These are phyloP conservation scores for Anthrax anthrax DNA, from an alignment of 2,888 invertebrate species.

Conservation along the genomic window DNA sequence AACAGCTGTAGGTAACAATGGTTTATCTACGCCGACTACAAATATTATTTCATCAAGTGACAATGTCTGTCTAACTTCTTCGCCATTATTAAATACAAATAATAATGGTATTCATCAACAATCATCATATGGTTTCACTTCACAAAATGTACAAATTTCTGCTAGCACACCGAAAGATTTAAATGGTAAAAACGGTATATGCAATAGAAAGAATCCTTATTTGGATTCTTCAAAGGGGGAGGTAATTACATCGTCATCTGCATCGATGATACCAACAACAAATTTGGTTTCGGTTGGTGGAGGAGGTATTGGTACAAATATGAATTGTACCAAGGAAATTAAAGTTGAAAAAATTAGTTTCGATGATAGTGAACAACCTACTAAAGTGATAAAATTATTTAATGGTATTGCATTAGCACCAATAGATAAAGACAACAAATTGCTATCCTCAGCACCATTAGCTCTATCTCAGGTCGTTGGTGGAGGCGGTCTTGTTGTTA, in stretches of 20 bases:
- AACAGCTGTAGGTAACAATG: neutral
- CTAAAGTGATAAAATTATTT: slow-evolving; percentile 24
- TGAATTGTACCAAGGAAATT: slow-evolving; percentile 2
- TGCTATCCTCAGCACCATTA: slow-evolving; percentile 13
- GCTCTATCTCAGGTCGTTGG: slow-evolving; percentile 18
- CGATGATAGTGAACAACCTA: slow-evolving; percentile 22
- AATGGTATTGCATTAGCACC: slow-evolving; percentile 17
- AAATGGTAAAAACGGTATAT: slow-evolving; percentile 11
- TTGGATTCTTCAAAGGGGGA: too few species aligned
- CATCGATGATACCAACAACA: slow-evolving; percentile 5
- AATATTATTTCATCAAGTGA: neutral
- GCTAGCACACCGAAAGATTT: slow-evolving; percentile 9
- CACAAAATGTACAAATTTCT: slow-evolving; percentile 9
- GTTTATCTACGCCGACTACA: neutral
- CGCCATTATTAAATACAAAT: neutral
- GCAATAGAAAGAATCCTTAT: neutral
- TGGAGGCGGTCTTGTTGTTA: slow-evolving; percentile 38
- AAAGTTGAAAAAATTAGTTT: slow-evolving; percentile 11
- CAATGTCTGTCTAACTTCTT: neutral
- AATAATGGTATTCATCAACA: neutral
- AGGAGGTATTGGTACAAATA: neutral
- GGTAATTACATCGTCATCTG: neutral
- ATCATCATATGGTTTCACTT: neutral
- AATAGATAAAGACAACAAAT: slow-evolving; percentile 17
- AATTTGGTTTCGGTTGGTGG: neutral